Evolutionary conservation across 2,888 invertebrate species (phyloP), one percentile per base, ranked within the genome.

Genomic region (Ditylenchus weischeri): DNA sequence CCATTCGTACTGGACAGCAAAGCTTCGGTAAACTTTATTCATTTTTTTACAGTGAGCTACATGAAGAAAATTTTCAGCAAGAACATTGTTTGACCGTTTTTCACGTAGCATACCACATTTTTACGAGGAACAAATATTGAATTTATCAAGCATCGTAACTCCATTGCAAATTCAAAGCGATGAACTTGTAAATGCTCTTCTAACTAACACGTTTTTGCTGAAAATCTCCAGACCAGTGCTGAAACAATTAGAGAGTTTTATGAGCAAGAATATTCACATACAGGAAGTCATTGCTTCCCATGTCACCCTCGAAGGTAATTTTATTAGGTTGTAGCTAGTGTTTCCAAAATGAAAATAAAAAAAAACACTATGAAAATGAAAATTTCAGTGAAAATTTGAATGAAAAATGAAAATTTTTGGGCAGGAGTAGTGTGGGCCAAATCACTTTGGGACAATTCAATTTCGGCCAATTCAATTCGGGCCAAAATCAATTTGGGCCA

Each of bases 61-160:
- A 43, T 43, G 15, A 43, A 54, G 10, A 18, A 54, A 23, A 54
- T 23, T 54, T n/a, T 54, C n/a, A 54, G 54, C 54, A 7, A 21
- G n/a, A 21, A 29, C 11, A 54, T 18, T 54, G 15, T 54, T 54
- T 29, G 29, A 54, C 15, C 54, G 54, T 6, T 54, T 54, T 10
- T 29, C 21, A 23, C 54, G 10, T 10, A 54, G 54, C n/a, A 18
- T 54, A 18, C 54, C 54, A 15, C 23, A 54, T 13, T 54, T 54
- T 54, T 54, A 54, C n/a, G 54, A 21, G n/a, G 54, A 51, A n/a
- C 54, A 54, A 54, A 54, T 54, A 23, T 54, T n/a, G 11, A 21
- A 1, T 21, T 29, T 54, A 21, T 23, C 21, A 10, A 10, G 13
- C 23, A 29, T 54, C 13, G 10, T n/a, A 29, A 54, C 54, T 23